Evolutionary conservation across 2,888 invertebrate genomes (phyloP).

Genomic region (Cephus rjabovi): DNA sequence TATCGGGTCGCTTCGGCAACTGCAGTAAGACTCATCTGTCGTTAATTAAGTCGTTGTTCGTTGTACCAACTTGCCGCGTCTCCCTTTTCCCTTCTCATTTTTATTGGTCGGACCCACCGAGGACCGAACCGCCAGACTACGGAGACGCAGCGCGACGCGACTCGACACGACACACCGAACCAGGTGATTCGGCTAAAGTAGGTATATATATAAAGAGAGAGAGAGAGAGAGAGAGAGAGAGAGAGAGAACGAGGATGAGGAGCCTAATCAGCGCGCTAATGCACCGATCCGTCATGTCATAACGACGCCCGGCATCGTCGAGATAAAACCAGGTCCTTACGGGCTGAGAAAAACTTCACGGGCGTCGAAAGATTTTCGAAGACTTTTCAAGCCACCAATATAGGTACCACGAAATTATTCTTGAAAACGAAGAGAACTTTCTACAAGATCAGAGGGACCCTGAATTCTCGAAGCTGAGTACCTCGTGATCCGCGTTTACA

Average conservation of each 20-base stretch:
- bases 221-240: too few species aligned
- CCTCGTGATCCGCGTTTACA: neutral
- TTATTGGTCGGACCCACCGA: conserved; percentile 11
- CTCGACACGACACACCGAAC: neutral
- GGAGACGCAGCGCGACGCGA: neutral
- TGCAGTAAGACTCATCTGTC: conserved; percentile 20
- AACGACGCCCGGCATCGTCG: conserved; percentile 28
- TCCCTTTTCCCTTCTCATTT: conserved; percentile 11
- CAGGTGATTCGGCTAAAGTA: neutral
- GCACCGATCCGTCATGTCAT: conserved; percentile 60
- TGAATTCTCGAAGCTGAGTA: neutral
- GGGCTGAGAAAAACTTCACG: neutral
- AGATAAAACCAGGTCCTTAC: conserved; percentile 32
- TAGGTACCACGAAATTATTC: neutral
- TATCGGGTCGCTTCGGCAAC: conserved; percentile 2
- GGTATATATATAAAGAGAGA: neutral
- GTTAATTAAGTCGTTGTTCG: conserved; percentile 44
- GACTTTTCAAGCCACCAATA: neutral
- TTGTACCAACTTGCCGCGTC: conserved; percentile 17
- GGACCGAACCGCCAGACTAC: neutral
- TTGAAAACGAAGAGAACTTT: neutral
- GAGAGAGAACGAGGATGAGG: neutral
- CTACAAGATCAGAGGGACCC: neutral
- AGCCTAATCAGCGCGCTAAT: conserved; percentile 58
- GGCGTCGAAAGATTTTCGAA: neutral